A percentile compares a stretch with the other conserved stretches of the same genome.
Conservation (phyloP, 2,888 invertebrate species). For the Drosophila incognita region DNA sequence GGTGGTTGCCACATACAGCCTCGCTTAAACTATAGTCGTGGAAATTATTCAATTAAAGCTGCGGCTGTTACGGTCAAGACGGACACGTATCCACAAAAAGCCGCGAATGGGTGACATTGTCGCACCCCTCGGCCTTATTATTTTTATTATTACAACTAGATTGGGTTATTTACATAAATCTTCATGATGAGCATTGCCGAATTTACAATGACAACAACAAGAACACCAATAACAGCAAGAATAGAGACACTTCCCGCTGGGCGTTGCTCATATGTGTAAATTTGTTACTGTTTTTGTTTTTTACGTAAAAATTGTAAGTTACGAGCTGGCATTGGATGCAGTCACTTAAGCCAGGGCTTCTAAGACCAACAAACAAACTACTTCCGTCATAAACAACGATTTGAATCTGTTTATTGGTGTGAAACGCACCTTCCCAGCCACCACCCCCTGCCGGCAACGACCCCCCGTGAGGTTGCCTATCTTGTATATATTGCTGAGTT, state of each 20-base stretch:
- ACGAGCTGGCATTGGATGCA: constrained; percentile 57
- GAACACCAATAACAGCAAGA: background rate
- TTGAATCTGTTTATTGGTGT: constrained; percentile 70
- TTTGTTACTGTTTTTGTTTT: constrained; percentile 13
- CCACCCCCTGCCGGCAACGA: background rate
- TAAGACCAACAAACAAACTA: constrained; percentile 31
- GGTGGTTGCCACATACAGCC: constrained; percentile 8
- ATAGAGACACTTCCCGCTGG: constrained; percentile 31
- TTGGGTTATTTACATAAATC: constrained; percentile 80
- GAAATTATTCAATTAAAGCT: constrained; percentile 76
- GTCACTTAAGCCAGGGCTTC: constrained; percentile 50
- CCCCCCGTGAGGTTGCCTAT: constrained; percentile 19
- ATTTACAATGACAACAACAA: constrained; percentile 38
- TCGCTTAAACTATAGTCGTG: constrained; percentile 38
- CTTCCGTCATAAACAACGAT: constrained; percentile 70
- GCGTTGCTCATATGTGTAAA: constrained; percentile 32
- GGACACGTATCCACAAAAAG: constrained; percentile 21
- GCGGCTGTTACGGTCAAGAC: constrained; percentile 46
- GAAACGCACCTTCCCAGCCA: background rate
- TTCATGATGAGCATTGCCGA: constrained; percentile 57
- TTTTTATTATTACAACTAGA: constrained; percentile 57
- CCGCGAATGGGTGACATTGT: constrained; percentile 23
- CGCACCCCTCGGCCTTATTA: constrained; percentile 37
- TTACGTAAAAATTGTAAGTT: constrained; percentile 39
- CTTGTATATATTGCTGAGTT: constrained; percentile 20